Evolutionary conservation across 2,888 invertebrate genomes (phyloP), one percentile per base, ranked within the genome.

Genomic region (Apocheima hispidaria): DNA sequence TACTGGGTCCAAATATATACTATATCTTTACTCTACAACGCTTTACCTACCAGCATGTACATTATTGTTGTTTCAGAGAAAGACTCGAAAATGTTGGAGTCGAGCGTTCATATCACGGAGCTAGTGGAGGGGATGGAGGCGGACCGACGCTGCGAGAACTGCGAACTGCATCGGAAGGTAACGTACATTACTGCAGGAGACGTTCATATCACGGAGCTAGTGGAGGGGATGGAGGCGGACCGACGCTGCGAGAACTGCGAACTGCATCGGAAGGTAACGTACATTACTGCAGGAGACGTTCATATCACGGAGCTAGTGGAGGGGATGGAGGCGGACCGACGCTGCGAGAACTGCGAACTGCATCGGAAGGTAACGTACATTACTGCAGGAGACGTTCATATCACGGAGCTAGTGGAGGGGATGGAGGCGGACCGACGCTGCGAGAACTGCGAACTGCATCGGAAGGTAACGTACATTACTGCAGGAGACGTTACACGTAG

Each of bases 131-230:
- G 86, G 21, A n/a, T 81, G 30, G 87, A 87, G 2, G 56, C 66
- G 0, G 76, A 74, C 21, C 75, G 74, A 33, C 74, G 65, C 14
- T 92, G 92, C 35, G 86, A 88, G 16, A 83, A 83, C 69, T 92
- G 92, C 60, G 82, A 88, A 48, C 63, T 86, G 41, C 86, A 87
- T 56, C 81, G 81, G 51, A 88, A 90, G 87, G 91, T 88, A 73
- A 50, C 1, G 10, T 1, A 9, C 10, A 9, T 0, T 9, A 36
- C 9, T 1, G 2, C 36, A 36, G 9, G 4, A 14, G 16, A 7
- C 40, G 70, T 88, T n/a, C 80, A 83, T 58, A 86, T 90, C 54
- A 82, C 86, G 2, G 89, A 90, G 68, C 68, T 90, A 54, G 87
- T 86, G 4, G 72, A 87, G 1, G 82, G 86, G 21, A n/a, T 81